Conservation (phyloP, 2,888 invertebrate species). For the Serrognathus titanus region DNA sequence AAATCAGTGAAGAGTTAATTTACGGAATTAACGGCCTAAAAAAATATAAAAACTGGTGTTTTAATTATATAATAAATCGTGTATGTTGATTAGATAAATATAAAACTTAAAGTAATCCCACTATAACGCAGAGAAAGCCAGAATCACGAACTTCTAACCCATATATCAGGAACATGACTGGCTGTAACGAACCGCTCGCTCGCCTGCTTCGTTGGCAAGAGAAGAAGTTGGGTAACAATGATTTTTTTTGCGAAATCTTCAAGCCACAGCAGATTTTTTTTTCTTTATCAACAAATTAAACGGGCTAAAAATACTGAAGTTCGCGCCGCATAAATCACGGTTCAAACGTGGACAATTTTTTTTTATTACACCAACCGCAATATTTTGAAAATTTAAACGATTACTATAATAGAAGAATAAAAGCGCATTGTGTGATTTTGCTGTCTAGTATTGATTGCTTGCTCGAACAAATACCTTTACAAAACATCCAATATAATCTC, state of each 20-base stretch:
- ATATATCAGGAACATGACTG: constrained; percentile 28
- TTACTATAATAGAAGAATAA: too few species aligned
- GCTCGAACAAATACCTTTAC: too few species aligned
- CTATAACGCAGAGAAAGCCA: constrained; percentile 23
- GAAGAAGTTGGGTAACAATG: constrained; percentile 16
- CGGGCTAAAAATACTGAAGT: not conserved
- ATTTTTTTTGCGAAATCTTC: constrained; percentile 23
- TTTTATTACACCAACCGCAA: too few species aligned
- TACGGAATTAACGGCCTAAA: not conserved
- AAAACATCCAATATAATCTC: too few species aligned
- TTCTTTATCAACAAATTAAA: constrained; percentile 8
- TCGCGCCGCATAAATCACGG: not conserved
- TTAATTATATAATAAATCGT: constrained; percentile 4
- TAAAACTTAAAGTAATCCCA: constrained; percentile 6
- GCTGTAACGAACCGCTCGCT: constrained; percentile 23
- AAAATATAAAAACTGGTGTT: not conserved
- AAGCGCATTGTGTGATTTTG: too few species aligned
- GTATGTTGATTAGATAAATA: constrained; percentile 12
- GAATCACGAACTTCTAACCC: constrained; percentile 28
- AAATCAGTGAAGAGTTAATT: not conserved
- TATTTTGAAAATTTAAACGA: too few species aligned
- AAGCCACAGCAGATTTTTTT: not conserved
- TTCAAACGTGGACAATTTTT: too few species aligned
- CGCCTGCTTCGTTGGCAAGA: not conserved
- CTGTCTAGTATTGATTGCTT: too few species aligned